Percentiles rank a stretch among this genome's conserved stretches.
These are phyloP conservation scores for Timandra comae DNA, from an alignment of 2,888 invertebrate species.

Conservation along the genomic window DNA sequence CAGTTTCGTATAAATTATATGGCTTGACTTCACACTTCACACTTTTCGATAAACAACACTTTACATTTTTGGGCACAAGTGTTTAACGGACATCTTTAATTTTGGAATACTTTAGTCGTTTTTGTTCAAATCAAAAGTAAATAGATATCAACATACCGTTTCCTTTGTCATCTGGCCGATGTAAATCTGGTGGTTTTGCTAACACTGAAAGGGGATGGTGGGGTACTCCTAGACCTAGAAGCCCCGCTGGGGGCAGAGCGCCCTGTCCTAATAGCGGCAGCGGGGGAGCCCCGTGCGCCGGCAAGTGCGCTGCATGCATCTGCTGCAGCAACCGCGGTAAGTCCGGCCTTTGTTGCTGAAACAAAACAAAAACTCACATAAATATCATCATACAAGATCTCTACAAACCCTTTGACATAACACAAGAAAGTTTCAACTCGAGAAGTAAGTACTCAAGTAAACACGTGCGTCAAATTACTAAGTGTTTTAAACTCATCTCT, in stretches of 20 bases:
- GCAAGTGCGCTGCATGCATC: constrained; percentile 93
- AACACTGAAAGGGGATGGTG: constrained; percentile 87
- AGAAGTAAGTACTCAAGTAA: constrained; percentile 9
- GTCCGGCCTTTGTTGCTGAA: constrained; percentile 90
- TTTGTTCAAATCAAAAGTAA: too few relatives aligned
- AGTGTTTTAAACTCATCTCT: constrained; percentile 19
- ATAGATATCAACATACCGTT: constrained; percentile 77
- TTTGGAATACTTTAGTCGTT: background rate
- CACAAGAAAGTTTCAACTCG: too few relatives aligned
- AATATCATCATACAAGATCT: background rate
- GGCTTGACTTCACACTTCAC: constrained; percentile 21
- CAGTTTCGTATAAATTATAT: constrained; percentile 32
- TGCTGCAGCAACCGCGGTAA: constrained; percentile 90
- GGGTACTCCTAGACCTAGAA: constrained; percentile 82
- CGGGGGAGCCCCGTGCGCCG: constrained; percentile 84
- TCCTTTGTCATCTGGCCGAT: constrained; percentile 85
- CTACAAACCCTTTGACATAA: constrained; percentile 8
- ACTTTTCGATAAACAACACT: constrained; percentile 8
- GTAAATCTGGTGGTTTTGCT: constrained; percentile 86
- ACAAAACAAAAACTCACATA: constrained; percentile 19
- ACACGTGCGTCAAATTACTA: constrained; percentile 16
- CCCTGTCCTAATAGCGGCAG: constrained; percentile 75
- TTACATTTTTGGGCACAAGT: background rate
- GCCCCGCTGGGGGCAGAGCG: constrained; percentile 74
- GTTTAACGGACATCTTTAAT: too few relatives aligned